Conservation (phyloP, 2,888 invertebrate species). For the Spicauda simplicius region DNA sequence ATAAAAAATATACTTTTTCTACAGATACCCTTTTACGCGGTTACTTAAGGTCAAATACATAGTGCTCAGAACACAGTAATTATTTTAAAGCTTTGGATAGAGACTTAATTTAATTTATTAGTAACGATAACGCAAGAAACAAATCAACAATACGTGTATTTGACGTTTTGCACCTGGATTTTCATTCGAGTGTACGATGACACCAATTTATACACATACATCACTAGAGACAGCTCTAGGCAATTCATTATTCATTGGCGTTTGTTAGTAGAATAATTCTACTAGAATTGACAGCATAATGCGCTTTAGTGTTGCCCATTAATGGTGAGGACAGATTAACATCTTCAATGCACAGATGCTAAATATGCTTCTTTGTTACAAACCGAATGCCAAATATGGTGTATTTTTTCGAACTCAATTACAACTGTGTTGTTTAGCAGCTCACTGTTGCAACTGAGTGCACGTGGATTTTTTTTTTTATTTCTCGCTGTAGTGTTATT, state of each 20-base stretch:
- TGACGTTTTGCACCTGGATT: slow-evolving; percentile 7
- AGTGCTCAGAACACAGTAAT: no score
- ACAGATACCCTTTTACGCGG: no score
- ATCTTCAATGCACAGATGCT: slow-evolving; percentile 15
- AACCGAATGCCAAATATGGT: slow-evolving; percentile 5
- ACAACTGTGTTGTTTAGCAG: background rate
- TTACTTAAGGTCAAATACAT: no score
- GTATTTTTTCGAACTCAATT: slow-evolving; percentile 2
- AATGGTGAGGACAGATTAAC: slow-evolving; percentile 25
- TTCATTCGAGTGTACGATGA: slow-evolving; percentile 4
- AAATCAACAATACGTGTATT: slow-evolving; percentile 5
- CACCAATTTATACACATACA: slow-evolving; percentile 16
- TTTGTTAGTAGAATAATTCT: slow-evolving; percentile 1
- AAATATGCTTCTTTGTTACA: slow-evolving; percentile 9
- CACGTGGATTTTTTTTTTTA: no score
- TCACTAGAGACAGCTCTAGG: slow-evolving; percentile 15
- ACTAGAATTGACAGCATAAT: slow-evolving; percentile 26
- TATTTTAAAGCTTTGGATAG: no score
- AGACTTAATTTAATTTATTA: background rate
- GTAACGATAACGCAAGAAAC: background rate
- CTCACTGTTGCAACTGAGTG: no score
- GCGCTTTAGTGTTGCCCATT: slow-evolving; percentile 11
- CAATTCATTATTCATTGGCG: slow-evolving; percentile 13
- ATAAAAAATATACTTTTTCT: no score
- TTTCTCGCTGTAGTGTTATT: no score